A percentile compares a stretch with the other conserved stretches of the same genome.
These are phyloP conservation scores for Edolisoma coerulescens DNA, from an alignment of 2,113 vertebrate genomes.

Conservation along the genomic window DNA sequence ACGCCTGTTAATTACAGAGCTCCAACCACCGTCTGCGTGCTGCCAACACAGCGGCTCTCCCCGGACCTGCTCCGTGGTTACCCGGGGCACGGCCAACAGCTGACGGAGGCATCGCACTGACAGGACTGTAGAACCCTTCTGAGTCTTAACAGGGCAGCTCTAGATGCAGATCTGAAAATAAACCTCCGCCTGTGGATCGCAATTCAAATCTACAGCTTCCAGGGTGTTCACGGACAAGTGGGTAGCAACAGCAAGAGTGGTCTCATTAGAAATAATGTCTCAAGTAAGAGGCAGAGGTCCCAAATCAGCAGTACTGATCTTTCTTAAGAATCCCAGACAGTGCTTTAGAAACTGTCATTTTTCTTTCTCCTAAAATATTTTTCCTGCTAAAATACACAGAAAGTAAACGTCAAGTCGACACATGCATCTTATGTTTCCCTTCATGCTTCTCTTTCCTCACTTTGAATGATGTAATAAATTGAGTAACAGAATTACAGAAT, in stretches of 20 bases:
- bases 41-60: background rate
- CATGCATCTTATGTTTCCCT: background rate
- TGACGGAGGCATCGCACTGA: fast-evolving
- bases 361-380: background rate
- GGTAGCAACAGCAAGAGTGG: background rate
- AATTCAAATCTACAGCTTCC: background rate
- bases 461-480: background rate
- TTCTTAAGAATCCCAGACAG: background rate
- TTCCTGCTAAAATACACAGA: background rate
- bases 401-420: background rate
- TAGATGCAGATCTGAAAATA: background rate
- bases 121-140: fast-evolving
- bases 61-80: fast-evolving
- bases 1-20: background rate
- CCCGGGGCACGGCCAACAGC: fast-evolving
- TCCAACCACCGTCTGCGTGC: fast-evolving
- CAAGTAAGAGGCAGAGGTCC: background rate
- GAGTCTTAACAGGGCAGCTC: background rate
- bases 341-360: background rate
- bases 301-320: too few species aligned
- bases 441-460: background rate
- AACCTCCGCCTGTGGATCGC: background rate
- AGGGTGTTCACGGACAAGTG: fast-evolving
- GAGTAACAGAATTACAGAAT: background rate
- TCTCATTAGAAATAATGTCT: background rate